These are phyloP conservation scores for Thalassoma bifasciatum DNA, from an alignment of 2,113 vertebrate genomes.

Conservation along the genomic window DNA sequence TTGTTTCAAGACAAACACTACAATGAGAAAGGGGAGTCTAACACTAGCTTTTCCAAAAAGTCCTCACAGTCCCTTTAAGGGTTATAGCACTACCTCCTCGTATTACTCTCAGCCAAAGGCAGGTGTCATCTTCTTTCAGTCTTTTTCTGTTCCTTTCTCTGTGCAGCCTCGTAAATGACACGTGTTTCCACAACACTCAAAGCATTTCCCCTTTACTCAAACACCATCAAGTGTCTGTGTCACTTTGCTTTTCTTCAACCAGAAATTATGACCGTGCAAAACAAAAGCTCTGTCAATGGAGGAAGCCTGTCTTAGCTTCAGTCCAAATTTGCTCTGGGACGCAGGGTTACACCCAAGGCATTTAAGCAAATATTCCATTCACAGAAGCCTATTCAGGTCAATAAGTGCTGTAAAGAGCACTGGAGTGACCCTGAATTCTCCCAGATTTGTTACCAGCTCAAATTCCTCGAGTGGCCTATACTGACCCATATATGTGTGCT, in stretches of 20 bases:
- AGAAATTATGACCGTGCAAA: constrained; percentile 32
- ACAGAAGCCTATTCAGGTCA: constrained; percentile 59
- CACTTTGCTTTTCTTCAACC: constrained; percentile 1
- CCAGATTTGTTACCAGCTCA: constrained; percentile 51
- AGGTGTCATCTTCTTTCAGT: not conserved
- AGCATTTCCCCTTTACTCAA: constrained; percentile 5
- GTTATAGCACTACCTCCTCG: not conserved
- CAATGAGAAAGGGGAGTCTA: too few relatives aligned
- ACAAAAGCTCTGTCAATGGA: constrained; percentile 51
- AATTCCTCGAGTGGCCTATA: constrained; percentile 49
- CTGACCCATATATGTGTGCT: constrained; percentile 68
- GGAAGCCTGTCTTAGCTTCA: constrained; percentile 31
- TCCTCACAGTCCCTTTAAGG: not conserved
- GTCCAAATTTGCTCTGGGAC: constrained; percentile 59
- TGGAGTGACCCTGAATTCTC: constrained; percentile 44
- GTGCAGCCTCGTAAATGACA: not conserved
- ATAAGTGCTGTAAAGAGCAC: constrained; percentile 47
- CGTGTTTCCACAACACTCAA: not conserved
- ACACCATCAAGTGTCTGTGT: constrained; percentile 12
- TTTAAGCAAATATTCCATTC: constrained; percentile 70
- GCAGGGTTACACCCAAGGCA: constrained; percentile 41
- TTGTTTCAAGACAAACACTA: too few relatives aligned
- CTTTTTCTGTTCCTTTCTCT: not conserved
- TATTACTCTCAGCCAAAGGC: not conserved
- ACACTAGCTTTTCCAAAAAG: too few relatives aligned